phyloP scores from a whole-genome alignment of 2,113 vertebrate genomes.

The Gymnobelideus leadbeateri region DNA sequence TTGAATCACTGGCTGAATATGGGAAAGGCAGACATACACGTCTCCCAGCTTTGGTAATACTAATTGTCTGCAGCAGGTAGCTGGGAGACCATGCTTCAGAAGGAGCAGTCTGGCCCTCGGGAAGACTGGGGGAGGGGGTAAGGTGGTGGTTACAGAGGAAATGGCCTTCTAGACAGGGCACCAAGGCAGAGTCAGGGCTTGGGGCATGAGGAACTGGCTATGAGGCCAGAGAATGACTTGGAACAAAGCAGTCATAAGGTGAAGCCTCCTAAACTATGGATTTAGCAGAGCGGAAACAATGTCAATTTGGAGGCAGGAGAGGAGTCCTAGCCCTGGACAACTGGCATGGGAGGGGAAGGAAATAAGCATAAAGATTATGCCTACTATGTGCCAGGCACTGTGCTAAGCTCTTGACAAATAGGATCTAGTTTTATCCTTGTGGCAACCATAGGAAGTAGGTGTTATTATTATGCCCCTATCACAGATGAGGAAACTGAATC shows the following conservation, averaged over 20 bases:
- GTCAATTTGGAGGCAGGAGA: background rate
- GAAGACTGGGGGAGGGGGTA: background rate
- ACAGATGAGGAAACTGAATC: background rate
- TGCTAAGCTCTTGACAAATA: background rate
- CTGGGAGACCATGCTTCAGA: background rate
- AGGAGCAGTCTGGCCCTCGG: background rate
- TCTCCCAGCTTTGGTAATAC: background rate
- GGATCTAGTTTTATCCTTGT: background rate
- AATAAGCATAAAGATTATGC: background rate
- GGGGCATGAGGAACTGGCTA: background rate
- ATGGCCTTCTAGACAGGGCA: background rate
- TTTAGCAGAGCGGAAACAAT: background rate
- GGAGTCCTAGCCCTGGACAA: background rate
- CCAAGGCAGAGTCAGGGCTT: background rate
- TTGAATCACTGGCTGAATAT: conserved; percentile 33
- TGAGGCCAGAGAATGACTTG: background rate
- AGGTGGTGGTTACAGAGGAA: background rate
- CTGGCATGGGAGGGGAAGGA: background rate
- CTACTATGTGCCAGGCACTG: background rate
- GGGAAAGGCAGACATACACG: conserved; percentile 19
- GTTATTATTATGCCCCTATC: background rate
- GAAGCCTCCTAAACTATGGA: background rate
- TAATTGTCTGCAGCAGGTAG: background rate
- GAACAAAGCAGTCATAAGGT: background rate
- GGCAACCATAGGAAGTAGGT: background rate